Conservation (phyloP, 2,113 vertebrate species). For the Anthoscopus minutus region DNA sequence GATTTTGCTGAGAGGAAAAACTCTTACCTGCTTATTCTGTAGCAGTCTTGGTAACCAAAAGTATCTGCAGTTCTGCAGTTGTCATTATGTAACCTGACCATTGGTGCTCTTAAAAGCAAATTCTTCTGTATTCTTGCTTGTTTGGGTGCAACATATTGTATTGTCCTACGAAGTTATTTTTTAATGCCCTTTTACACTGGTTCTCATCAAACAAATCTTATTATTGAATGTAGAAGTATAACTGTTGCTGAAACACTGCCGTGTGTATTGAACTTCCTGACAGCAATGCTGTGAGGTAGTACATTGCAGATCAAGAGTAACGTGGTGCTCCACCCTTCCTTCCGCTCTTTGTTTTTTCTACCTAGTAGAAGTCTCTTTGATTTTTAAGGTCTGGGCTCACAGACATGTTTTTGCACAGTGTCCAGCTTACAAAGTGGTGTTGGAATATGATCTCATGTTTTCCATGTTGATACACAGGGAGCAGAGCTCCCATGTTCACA, state of each 20-base stretch:
- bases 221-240: not conserved
- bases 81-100: not conserved
- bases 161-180: not conserved
- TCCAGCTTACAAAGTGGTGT: not conserved
- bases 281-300: not conserved
- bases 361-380: conserved; percentile 5
- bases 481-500: not conserved
- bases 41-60: not conserved
- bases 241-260: not conserved
- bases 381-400: conserved; percentile 3
- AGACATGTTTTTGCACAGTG: not conserved
- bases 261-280: conserved; percentile 19
- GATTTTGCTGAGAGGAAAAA: not conserved
- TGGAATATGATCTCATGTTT: not conserved
- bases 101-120: not conserved
- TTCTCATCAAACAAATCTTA: not conserved
- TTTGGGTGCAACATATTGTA: not conserved
- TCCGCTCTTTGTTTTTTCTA: conserved; percentile 58
- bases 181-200: not conserved
- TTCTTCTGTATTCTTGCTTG: not conserved
- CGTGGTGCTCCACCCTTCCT: conserved; percentile 50
- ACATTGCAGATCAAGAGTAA: not conserved
- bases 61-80: not conserved
- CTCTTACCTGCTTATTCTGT: not conserved
- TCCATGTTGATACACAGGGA: not conserved